Base-by-base conservation (phyloP, 2,888 invertebrate genomes). In the Scrobipalpa atriplicella region DNA sequence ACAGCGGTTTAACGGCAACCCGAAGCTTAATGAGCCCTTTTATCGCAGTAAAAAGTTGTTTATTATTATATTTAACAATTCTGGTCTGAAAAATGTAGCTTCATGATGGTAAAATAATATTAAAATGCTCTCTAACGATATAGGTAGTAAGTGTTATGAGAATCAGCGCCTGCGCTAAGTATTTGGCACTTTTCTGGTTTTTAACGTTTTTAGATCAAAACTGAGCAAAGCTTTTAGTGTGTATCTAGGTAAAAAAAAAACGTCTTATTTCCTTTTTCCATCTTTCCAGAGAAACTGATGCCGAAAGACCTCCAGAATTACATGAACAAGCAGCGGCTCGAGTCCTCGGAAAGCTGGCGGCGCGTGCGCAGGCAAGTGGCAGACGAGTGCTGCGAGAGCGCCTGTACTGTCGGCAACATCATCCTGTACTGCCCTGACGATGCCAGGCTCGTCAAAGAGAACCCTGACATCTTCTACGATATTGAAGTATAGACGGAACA, bases 391-490 rank as follows among this genome's bases (percentile, higher is more conserved):
- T 91, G 91, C 66, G 79, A 85, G 8, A 73, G 73, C 0, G 73
- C 89, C 0, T 91, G 91, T 68, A 88, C 86, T 0, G 82, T 91
- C 0, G 83, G 78, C 6, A 84, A 85, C 67, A 79, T 91, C 67
- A 85, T 90, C 52, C 76, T 74, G 77, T 91, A 91, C 74, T 91
- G 91, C 58, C 85, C 89, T 0, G 77, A 83, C 11, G 84, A 87
- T 62, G 82, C 89, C 0, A 83, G 81, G 67, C 77, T 90, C 0
- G 56, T 87, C 1, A 71, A 74, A 67, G 88, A 90, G 72, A 75
- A 84, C 54, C 90, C 90, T 1, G 84, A 83, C 5, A 84, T 90
- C 67, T 88, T 89, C 51, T 47, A 54, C 54, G 21, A 54, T 10
- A 21, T 21, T 18, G 9, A 52, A 52, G 18, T 10, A 43, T 43